Base-by-base conservation (phyloP, 1,140 invertebrate genomes). In the Tetramorium simillimum region DNA sequence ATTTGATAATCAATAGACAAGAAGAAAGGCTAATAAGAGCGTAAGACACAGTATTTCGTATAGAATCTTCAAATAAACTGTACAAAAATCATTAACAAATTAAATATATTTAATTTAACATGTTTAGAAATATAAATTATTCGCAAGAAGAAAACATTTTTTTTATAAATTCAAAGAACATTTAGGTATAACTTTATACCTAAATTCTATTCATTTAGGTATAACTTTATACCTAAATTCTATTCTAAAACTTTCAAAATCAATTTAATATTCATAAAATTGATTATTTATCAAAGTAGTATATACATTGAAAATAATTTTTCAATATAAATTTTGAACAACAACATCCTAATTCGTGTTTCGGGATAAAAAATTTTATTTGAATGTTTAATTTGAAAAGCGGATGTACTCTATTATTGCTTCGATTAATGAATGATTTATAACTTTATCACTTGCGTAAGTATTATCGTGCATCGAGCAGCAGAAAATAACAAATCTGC, bases 401-500 rank as follows among this genome's bases (percentile, higher is more conserved):
- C 80, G 7, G 18, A 49, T 84, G 28, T 87, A 85, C 37, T 56
- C 58, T 80, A 58, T 75, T 90, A 90, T 90, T 87, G 80, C 75
- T 90, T 90, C 53, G 12, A 40, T 89, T 73, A 81, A 69, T 7
- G 14, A 84, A 6, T 62, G 14, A 84, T 40, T 24, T 14, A 49
- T 78, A 78, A 43, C 21, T 76, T 67, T 63, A 89, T 33, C 12
- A 63, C 46, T 65, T 40, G 37, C 14, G 10, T 40, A 10, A 12
- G 37, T 86, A 78, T 69, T 56, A 53, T 46, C 40, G 56, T 72
- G 84, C 84, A 70, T 28, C 56, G 70, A 86, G 72, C 75, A 78
- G 53, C 76, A 63, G 80, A 85, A 90, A 85, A 88, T 85, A 91
- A 76, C 56, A 73, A 89, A 51, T 85, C n/a, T 86, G 63, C 75